Evolutionary conservation across 2,888 invertebrate genomes (phyloP).

Genomic region (Colostygia pectinataria): DNA sequence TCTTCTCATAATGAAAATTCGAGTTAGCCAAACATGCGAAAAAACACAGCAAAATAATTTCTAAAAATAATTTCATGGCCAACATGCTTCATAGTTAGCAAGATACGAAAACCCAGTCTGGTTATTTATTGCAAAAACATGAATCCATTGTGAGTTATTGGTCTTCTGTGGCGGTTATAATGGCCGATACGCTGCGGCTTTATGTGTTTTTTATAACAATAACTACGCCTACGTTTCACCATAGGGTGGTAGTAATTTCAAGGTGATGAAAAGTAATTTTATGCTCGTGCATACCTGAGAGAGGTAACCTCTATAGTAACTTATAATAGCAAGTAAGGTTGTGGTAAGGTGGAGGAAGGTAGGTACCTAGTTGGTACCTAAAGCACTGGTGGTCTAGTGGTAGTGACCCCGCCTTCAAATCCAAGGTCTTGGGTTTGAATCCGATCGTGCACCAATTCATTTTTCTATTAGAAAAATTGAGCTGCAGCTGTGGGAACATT

Average conservation of each 20-base stretch:
- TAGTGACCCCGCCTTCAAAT: too few species aligned
- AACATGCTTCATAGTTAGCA: constrained; percentile 45
- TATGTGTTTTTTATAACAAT: constrained; percentile 46
- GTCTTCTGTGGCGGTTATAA: constrained; percentile 46
- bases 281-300: background rate
- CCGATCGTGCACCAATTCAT: too few species aligned
- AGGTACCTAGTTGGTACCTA: too few species aligned
- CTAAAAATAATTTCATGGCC: constrained; percentile 45
- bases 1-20: constrained; percentile 51
- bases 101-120: constrained; percentile 37
- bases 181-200: constrained; percentile 45
- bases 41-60: constrained; percentile 37
- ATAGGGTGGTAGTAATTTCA: constrained; percentile 30
- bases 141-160: constrained; percentile 47
- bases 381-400: too few species aligned
- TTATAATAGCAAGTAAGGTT: too few species aligned
- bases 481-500: too few species aligned
- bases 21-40: constrained; percentile 31
- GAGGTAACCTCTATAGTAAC: too few species aligned
- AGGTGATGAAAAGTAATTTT: constrained; percentile 24
- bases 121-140: constrained; percentile 46
- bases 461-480: too few species aligned
- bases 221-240: constrained; percentile 48
- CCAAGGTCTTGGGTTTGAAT: too few species aligned
- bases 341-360: too few species aligned